phyloP scores from a whole-genome alignment of 1,140 invertebrate genomes.

The Eueides isabella region DNA sequence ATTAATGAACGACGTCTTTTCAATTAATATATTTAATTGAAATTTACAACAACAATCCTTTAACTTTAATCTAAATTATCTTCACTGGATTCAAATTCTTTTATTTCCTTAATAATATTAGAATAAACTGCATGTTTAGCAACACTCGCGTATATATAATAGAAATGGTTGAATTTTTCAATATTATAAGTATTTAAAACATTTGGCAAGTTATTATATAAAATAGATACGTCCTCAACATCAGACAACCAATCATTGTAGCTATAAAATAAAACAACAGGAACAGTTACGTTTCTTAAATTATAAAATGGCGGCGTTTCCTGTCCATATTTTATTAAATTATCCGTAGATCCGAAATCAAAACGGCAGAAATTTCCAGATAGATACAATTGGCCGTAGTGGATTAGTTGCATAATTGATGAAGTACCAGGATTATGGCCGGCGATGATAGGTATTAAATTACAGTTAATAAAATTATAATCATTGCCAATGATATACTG shows the following conservation, averaged over 20 bases:
- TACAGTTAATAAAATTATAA: slow-evolving; percentile 75
- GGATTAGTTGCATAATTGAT: slow-evolving; percentile 89
- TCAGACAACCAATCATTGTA: slow-evolving; percentile 85
- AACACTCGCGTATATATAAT: slow-evolving; percentile 86
- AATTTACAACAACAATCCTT: background rate
- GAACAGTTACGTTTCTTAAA: slow-evolving; percentile 84
- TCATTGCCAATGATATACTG: slow-evolving; percentile 83
- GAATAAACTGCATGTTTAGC: slow-evolving; percentile 83
- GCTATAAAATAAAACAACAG: slow-evolving; percentile 86
- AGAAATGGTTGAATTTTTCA: slow-evolving; percentile 86
- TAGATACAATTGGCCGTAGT: slow-evolving; percentile 86
- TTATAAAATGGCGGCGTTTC: slow-evolving; percentile 85
- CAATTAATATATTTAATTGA: background rate
- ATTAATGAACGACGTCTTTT: slow-evolving; percentile 1
- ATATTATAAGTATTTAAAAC: slow-evolving; percentile 74
- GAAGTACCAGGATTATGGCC: slow-evolving; percentile 91
- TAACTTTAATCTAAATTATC: background rate
- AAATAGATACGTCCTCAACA: slow-evolving; percentile 83
- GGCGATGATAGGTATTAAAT: slow-evolving; percentile 86
- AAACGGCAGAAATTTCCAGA: slow-evolving; percentile 75
- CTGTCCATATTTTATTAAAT: slow-evolving; percentile 76
- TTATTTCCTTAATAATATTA: slow-evolving; percentile 70
- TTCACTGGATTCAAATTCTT: slow-evolving; percentile 20
- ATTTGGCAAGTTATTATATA: slow-evolving; percentile 78
- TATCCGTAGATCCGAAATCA: slow-evolving; percentile 76